Evolutionary conservation across 2,113 vertebrate species (phyloP).

Genomic region (Cavia porcellus): DNA sequence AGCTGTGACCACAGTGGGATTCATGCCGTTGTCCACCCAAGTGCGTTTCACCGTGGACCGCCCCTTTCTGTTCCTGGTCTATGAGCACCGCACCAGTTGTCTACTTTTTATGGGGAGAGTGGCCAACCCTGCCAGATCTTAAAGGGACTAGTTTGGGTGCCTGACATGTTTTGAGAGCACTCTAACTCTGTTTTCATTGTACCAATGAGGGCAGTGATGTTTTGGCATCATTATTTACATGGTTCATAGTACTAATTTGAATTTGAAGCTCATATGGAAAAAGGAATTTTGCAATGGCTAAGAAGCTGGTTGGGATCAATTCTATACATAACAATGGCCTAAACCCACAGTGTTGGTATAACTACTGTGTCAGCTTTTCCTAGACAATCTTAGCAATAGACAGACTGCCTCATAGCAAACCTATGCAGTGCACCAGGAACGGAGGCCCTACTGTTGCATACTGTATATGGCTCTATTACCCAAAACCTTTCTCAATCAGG

Average conservation of each 20-base stretch:
- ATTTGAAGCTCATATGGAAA: not conserved
- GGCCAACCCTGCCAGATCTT: constrained; percentile 91
- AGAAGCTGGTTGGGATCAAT: not conserved
- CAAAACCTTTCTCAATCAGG: not conserved
- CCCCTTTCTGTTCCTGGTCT: constrained; percentile 97
- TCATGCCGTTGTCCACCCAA: constrained; percentile 98
- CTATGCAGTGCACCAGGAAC: not conserved
- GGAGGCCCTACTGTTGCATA: not conserved
- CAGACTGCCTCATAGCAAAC: not conserved
- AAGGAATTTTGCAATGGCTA: not conserved
- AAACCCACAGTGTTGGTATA: not conserved
- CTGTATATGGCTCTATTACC: not conserved
- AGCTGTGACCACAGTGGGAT: constrained; percentile 93
- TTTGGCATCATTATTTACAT: not conserved
- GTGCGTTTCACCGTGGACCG: constrained; percentile 93
- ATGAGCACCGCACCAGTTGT: constrained; percentile 96
- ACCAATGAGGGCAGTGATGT: constrained; percentile 27
- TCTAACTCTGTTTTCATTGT: constrained; percentile 19
- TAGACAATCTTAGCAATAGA: not conserved
- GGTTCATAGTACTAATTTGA: constrained; percentile 2
- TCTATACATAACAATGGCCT: not conserved
- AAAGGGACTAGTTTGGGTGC: constrained; percentile 53
- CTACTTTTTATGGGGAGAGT: constrained; percentile 97
- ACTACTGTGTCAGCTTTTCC: not conserved
- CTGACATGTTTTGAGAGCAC: not conserved